Percentiles rank a stretch among this genome's conserved stretches.
Conservation (phyloP, 2,113 vertebrate genomes). For the Naja naja region DNA sequence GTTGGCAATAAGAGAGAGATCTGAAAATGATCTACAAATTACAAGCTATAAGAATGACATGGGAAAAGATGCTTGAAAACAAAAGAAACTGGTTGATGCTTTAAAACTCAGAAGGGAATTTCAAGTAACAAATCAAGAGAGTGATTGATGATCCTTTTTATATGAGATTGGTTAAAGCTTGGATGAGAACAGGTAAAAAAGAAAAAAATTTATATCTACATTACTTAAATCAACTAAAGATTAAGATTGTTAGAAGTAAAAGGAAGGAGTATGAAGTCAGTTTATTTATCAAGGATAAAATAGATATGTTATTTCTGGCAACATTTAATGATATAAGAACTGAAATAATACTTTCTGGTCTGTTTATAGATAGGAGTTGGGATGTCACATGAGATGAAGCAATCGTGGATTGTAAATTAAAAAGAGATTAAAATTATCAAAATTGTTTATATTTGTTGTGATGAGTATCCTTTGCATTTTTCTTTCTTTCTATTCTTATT, state of each 20-base stretch:
- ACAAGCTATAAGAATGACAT: not conserved
- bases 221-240: not conserved
- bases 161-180: not conserved
- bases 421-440: not conserved
- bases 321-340: not conserved
- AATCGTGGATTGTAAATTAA: not conserved
- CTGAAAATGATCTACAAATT: not conserved
- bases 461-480: not conserved
- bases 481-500: not conserved
- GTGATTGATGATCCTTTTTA: not conserved
- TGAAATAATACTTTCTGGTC: not conserved
- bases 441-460: not conserved
- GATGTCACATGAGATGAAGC: not conserved
- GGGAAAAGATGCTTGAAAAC: not conserved
- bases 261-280: not conserved
- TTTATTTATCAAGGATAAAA: not conserved
- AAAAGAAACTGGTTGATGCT: not conserved
- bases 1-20: not conserved
- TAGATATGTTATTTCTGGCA: not conserved
- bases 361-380: not conserved
- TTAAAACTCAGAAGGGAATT: not conserved
- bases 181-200: not conserved
- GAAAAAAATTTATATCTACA: not conserved
- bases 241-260: not conserved
- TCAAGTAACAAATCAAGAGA: not conserved